These are phyloP conservation scores for Tipula lateralis DNA, from an alignment of 2,888 invertebrate species.

Conservation along the genomic window DNA sequence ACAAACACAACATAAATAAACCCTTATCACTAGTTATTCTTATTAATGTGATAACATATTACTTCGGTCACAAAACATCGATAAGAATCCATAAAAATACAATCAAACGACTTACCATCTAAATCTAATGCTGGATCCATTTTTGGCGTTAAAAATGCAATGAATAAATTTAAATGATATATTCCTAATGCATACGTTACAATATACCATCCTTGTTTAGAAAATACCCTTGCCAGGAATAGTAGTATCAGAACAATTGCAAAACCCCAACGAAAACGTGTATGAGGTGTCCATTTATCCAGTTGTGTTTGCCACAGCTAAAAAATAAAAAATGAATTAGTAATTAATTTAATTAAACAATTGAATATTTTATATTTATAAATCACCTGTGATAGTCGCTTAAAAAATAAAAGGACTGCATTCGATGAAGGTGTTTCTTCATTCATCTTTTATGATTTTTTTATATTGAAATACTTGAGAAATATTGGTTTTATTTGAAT, in stretches of 20 bases:
- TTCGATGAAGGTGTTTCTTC: constrained; percentile 44
- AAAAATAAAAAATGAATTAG: background rate
- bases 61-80: background rate
- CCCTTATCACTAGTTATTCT: background rate
- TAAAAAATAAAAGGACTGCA: constrained; percentile 45
- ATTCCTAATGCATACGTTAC: constrained; percentile 98
- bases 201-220: constrained; percentile 98
- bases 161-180: constrained; percentile 98
- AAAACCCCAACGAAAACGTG: constrained; percentile 73
- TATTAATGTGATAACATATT: background rate
- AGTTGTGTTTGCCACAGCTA: constrained; percentile 70
- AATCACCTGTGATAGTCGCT: constrained; percentile 47
- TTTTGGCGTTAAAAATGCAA: constrained; percentile 99
- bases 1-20: background rate
- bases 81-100: constrained; percentile 27
- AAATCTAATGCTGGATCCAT: constrained; percentile 97
- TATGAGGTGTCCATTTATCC: constrained; percentile 82
- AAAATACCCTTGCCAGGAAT: constrained; percentile 76
- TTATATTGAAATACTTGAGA: background rate
- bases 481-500: background rate
- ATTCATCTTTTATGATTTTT: constrained; percentile 43
- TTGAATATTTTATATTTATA: background rate
- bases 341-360: background rate
- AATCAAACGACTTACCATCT: constrained; percentile 64
- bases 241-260: constrained; percentile 63